Evolutionary conservation across 2,888 invertebrate genomes (phyloP).

Genomic region (Drosophila neutralis): DNA sequence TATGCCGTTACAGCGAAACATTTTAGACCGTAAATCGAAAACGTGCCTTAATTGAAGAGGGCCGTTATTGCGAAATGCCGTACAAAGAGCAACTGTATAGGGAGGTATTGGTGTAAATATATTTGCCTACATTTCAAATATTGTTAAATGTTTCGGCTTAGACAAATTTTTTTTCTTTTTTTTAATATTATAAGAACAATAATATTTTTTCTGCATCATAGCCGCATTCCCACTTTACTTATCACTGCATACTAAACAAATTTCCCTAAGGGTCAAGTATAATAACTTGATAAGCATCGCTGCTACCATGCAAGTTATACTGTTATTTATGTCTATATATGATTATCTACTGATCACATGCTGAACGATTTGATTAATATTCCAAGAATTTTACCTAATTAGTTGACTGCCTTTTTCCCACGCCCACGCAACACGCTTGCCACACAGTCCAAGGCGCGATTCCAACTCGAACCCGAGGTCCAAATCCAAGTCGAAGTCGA

Average conservation of each 20-base stretch:
- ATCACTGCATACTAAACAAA: neutral
- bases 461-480: neutral
- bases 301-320: neutral
- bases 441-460: neutral
- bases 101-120: too few species aligned
- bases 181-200: neutral
- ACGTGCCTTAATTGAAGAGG: too few species aligned
- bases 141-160: neutral
- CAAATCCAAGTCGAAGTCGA: neutral
- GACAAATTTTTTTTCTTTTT: too few species aligned
- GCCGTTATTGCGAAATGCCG: too few species aligned
- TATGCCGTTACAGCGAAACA: too few species aligned
- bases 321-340: neutral
- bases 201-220: neutral
- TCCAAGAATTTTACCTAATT: conserved; percentile 53
- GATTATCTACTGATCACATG: conserved; percentile 1
- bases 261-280: neutral
- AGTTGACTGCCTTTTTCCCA: conserved; percentile 68
- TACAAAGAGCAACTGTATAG: too few species aligned
- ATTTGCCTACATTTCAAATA: neutral
- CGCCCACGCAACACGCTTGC: conserved; percentile 65
- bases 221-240: neutral
- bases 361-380: conserved; percentile 5
- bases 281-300: neutral
- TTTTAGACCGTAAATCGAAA: too few species aligned